Evolutionary conservation across 2,797 vertebrate species (phyloP).

Genomic region (Chloroceryle inda): DNA sequence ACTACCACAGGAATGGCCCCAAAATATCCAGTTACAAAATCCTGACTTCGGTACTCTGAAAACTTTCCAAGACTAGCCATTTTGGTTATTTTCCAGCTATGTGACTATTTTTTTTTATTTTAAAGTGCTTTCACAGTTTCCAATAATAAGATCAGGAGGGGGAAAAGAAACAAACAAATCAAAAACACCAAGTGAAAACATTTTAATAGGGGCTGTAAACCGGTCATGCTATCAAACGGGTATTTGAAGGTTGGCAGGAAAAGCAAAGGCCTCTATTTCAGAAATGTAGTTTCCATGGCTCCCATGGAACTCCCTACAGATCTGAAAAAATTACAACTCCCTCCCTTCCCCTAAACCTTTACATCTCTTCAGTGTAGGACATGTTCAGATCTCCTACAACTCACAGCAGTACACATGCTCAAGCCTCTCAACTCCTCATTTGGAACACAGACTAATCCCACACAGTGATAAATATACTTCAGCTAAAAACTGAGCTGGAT

Average conservation of each 20-base stretch:
- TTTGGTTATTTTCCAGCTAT: neutral
- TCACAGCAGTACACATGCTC: neutral
- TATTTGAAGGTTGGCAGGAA: neutral
- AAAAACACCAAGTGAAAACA: neutral
- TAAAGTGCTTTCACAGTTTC: neutral
- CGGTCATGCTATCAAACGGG: neutral
- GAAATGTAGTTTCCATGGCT: neutral
- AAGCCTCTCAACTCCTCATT: neutral
- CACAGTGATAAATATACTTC: neutral
- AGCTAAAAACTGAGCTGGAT: neutral
- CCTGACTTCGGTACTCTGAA: neutral
- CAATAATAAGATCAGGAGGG: neutral
- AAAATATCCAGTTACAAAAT: neutral
- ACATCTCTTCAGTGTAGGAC: neutral
- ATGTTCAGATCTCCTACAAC: neutral
- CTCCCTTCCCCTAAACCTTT: neutral
- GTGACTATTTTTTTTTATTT: neutral
- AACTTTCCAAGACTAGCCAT: neutral
- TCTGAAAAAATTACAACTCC: neutral
- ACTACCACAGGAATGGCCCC: rapidly evolving
- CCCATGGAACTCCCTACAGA: neutral
- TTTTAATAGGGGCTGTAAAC: neutral
- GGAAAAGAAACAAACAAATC: neutral
- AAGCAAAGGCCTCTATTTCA: neutral
- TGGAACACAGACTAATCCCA: neutral